Base-by-base conservation (phyloP, 1,140 invertebrate species). In the Colletes latitarsis region DNA sequence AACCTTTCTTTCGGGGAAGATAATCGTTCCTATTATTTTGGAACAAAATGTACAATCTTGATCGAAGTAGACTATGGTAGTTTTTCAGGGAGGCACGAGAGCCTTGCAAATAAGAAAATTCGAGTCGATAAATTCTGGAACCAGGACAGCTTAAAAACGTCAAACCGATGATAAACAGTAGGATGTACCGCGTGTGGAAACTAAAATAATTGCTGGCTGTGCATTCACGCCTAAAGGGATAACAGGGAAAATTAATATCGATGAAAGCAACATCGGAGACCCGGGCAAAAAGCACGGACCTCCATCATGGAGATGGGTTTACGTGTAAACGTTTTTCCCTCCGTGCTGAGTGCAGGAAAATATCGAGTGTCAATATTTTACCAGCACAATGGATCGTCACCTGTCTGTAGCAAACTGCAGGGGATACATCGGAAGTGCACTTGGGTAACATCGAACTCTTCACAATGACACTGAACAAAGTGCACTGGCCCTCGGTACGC, bases 291-390 rank as follows among this genome's bases (percentile, higher is more conserved):
- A 73, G 19, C 43, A 15, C 15, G 49, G 69, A 64, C 60, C 60
- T 73, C 70, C 41, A 73, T 79, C 77, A 66, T 60, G 69, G 46
- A 79, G 70, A 79, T 79, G 77, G 60, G 64, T 63, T 49, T 72
- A 66, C 67, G 74, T 77, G 41, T 88, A 77, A 82, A 79, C 70
- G 66, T 82, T 81, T 86, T 78, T 82, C 78, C 68, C 52, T 58
- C 70, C 39, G 4, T 52, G 75, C n/a, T 77, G 71, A 77, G 71
- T 67, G 69, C 68, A 72, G 70, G 75, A 74, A 89, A 90, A 90
- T 89, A 91, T 89, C 82, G 89, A 90, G 85, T 88, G 89, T 91
- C 89, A 89, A 90, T 90, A 90, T 91, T 91, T 90, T 88, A 91
- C 81, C 69, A 70, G 67, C 81, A 89, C 89, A 89, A 90, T 88